These are phyloP conservation scores for Pegoplata infirma DNA, from an alignment of 2,888 invertebrate species.

Conservation along the genomic window DNA sequence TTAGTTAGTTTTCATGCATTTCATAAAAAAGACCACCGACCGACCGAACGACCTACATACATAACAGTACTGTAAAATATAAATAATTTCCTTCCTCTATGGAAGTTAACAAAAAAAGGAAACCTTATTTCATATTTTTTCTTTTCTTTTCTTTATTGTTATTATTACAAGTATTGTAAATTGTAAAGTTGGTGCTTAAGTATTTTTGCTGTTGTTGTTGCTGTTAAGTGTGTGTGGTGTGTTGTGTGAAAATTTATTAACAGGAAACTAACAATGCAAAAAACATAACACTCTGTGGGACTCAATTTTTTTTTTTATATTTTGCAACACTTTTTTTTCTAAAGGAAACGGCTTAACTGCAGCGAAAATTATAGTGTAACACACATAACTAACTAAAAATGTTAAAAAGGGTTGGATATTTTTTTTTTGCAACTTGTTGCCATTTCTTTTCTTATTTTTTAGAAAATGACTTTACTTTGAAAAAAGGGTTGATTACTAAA, in stretches of 20 bases:
- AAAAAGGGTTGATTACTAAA: constrained; percentile 20
- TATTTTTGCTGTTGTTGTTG: not conserved
- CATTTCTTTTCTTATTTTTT: not conserved
- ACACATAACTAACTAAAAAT: too few relatives aligned
- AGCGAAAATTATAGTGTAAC: constrained; percentile 58
- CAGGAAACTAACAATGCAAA: constrained; percentile 58
- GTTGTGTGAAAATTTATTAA: constrained; percentile 60
- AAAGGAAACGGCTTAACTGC: constrained; percentile 56
- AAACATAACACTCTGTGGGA: constrained; percentile 50
- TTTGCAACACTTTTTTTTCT: constrained; percentile 24
- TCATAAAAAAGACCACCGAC: constrained; percentile 50
- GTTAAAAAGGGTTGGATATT: constrained; percentile 41
- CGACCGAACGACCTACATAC: constrained; percentile 43
- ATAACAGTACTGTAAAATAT: constrained; percentile 6
- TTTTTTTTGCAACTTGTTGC: constrained; percentile 62
- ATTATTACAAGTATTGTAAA: constrained; percentile 9
- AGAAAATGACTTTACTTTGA: too few relatives aligned
- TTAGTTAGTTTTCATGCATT: not conserved
- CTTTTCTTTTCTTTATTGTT: not conserved
- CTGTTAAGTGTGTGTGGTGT: not conserved
- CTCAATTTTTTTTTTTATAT: constrained; percentile 6
- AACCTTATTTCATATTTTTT: constrained; percentile 40
- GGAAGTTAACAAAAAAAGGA: constrained; percentile 48
- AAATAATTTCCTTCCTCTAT: constrained; percentile 58
- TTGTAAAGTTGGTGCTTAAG: not conserved